Percentiles rank a stretch among this genome's conserved stretches.
Evolutionary conservation across 2,113 vertebrate species (phyloP).

Genomic region (Cryptoleucopteryx plumbea): DNA sequence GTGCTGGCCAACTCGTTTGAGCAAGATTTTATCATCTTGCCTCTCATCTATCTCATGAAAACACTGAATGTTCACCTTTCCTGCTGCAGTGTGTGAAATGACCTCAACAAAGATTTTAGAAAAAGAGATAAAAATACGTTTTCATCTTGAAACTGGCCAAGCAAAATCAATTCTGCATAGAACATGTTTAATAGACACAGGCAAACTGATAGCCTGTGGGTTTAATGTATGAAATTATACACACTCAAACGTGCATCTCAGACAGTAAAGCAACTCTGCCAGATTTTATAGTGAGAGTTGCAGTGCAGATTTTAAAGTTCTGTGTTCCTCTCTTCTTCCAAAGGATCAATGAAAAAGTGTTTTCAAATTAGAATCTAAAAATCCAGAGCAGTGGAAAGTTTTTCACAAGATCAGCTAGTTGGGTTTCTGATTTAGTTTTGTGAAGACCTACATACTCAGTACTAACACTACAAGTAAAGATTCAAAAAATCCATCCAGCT

Average conservation of each 20-base stretch:
- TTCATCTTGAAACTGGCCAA: slow-evolving; percentile 35
- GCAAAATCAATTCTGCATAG: slow-evolving; percentile 25
- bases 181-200: slow-evolving; percentile 6
- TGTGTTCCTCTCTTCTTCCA: not conserved
- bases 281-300: not conserved
- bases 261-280: not conserved
- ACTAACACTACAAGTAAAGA: not conserved
- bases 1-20: not conserved
- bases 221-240: slow-evolving; percentile 21
- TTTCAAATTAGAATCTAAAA: not conserved
- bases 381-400: not conserved
- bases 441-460: not conserved
- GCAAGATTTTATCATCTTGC: not conserved
- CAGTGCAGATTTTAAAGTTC: not conserved
- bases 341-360: not conserved
- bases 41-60: not conserved
- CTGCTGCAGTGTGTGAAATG: not conserved
- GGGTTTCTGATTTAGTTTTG: not conserved
- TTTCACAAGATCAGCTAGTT: not conserved
- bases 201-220: not conserved
- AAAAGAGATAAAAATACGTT: not conserved
- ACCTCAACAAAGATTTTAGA: not conserved
- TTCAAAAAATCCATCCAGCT: not conserved
- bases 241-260: not conserved
- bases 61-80: not conserved